Percentiles rank a stretch among this genome's conserved stretches.
Conservation (phyloP, 1,140 invertebrate genomes). For the Plectus sambesii region DNA sequence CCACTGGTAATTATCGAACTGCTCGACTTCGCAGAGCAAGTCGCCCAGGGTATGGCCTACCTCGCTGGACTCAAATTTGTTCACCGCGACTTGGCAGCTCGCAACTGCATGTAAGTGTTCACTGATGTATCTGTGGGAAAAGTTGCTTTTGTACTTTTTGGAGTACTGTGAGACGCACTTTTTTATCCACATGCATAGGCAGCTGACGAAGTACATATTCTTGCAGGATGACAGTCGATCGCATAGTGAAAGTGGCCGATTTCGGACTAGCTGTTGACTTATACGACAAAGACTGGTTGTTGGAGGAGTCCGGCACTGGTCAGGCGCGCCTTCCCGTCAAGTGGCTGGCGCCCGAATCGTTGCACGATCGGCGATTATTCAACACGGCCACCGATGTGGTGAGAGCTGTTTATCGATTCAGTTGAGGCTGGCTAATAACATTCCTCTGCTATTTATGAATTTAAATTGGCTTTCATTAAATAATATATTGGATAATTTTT, state of each 20-base stretch:
- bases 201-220: conserved; percentile 6
- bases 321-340: conserved; percentile 45
- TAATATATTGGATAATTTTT: conserved; percentile 2
- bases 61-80: conserved; percentile 62
- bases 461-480: not conserved
- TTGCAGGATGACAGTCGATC: conserved; percentile 46
- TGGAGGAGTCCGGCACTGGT: conserved; percentile 25
- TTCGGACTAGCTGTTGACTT: conserved; percentile 48
- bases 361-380: conserved; percentile 43
- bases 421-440: no score
- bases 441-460: conserved; percentile 5
- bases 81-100: conserved; percentile 74
- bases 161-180: no score
- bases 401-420: no score
- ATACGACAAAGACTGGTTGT: conserved; percentile 44
- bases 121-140: no score
- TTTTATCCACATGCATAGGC: conserved; percentile 15
- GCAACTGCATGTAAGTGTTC: conserved; percentile 61
- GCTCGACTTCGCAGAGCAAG: conserved; percentile 57
- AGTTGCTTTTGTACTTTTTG: no score
- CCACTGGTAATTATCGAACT: conserved; percentile 23
- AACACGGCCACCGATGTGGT: conserved; percentile 48
- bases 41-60: conserved; percentile 71
- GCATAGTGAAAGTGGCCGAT: conserved; percentile 47
- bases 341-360: conserved; percentile 49